Conservation (phyloP, 2,797 vertebrate species). For the Luscinia luscinia region DNA sequence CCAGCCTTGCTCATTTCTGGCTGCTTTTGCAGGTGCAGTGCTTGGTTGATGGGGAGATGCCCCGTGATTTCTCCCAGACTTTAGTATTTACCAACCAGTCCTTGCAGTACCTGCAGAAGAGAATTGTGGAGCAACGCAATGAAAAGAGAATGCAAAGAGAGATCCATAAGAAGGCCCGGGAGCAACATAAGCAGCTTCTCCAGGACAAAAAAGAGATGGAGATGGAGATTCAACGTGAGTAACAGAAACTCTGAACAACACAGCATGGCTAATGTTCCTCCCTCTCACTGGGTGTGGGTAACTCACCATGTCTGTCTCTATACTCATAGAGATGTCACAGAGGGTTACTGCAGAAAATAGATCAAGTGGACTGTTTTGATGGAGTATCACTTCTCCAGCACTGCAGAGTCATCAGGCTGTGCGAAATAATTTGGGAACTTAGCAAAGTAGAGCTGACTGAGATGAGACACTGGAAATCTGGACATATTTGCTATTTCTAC, state of each 20-base stretch:
- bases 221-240: slow-evolving; percentile 80
- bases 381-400: not conserved
- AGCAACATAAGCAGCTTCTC: slow-evolving; percentile 81
- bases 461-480: not conserved
- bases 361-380: not conserved
- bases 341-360: not conserved
- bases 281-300: not conserved
- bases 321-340: not conserved
- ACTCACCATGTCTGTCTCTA: not conserved
- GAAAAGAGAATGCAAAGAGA: slow-evolving; percentile 84
- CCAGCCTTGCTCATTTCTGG: not conserved
- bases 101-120: slow-evolving; percentile 79
- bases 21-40: slow-evolving; percentile 81
- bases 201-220: slow-evolving; percentile 83
- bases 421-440: not conserved
- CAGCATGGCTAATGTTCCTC: not conserved
- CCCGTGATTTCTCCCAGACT: slow-evolving; percentile 78
- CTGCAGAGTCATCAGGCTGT: not conserved
- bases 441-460: not conserved
- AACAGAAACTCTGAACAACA: not conserved
- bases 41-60: slow-evolving; percentile 75
- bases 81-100: slow-evolving; percentile 83
- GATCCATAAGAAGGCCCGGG: slow-evolving; percentile 76
- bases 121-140: slow-evolving; percentile 78
- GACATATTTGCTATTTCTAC: not conserved